These are phyloP conservation scores for Plectropomus leopardus DNA, from an alignment of 2,113 vertebrate species.

Conservation along the genomic window DNA sequence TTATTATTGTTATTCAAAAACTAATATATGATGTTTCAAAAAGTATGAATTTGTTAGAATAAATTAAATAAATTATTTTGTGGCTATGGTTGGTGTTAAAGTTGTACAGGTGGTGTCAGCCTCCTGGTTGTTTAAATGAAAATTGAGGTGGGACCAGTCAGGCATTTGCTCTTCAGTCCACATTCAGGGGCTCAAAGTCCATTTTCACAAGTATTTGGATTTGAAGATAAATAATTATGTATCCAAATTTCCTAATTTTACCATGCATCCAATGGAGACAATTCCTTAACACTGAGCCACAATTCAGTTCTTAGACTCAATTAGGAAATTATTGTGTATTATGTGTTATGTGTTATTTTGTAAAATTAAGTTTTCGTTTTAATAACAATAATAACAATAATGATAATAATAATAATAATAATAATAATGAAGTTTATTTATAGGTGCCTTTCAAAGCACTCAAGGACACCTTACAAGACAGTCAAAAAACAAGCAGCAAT, in stretches of 20 bases:
- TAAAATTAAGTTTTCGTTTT: not conserved
- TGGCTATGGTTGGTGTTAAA: not conserved
- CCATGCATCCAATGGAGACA: not conserved
- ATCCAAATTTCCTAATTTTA: not conserved
- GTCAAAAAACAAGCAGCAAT: too few species aligned
- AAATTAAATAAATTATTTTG: too few species aligned
- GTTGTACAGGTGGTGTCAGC: not conserved
- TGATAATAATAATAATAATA: too few species aligned
- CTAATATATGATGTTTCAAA: not conserved
- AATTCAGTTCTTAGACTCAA: not conserved
- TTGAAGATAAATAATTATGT: not conserved
- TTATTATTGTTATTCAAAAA: too few species aligned
- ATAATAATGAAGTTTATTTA: too few species aligned
- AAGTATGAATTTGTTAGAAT: not conserved
- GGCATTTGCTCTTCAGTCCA: not conserved
- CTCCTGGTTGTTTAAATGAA: not conserved
- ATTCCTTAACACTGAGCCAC: not conserved
- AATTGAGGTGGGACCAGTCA: not conserved
- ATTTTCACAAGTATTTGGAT: too few species aligned
- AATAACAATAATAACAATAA: too few species aligned
- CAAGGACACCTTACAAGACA: too few species aligned
- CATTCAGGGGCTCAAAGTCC: not conserved
- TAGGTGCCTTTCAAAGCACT: too few species aligned
- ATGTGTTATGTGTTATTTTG: too few species aligned
- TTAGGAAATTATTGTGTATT: not conserved